A percentile compares a stretch with the other conserved stretches of the same genome.
Evolutionary conservation across 2,888 invertebrate genomes (phyloP).

Genomic region (Rhimphoctona megacephalus): DNA sequence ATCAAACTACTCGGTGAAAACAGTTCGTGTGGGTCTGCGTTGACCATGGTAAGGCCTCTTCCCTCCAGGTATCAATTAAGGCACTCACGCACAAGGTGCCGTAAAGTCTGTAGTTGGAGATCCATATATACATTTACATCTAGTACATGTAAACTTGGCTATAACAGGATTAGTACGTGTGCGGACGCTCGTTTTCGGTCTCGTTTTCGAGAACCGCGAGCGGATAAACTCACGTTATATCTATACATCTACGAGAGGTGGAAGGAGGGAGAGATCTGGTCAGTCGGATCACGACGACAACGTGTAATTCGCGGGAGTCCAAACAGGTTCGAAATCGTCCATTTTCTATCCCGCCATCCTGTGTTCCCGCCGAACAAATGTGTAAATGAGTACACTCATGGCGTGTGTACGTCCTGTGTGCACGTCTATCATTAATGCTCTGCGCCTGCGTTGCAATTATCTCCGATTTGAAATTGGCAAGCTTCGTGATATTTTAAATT

Average conservation of each 20-base stretch:
- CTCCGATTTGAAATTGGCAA: not conserved
- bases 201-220: constrained; percentile 46
- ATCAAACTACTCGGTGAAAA: not conserved
- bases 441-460: constrained; percentile 20
- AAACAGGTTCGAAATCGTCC: constrained; percentile 36
- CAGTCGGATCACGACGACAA: constrained; percentile 57
- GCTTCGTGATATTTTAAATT: not conserved
- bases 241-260: not conserved
- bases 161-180: constrained; percentile 35
- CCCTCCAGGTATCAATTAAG: constrained; percentile 52
- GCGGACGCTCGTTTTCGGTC: constrained; percentile 42
- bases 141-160: not conserved
- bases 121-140: not conserved
- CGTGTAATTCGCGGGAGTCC: constrained; percentile 60
- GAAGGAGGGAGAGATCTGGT: constrained; percentile 37
- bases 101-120: constrained; percentile 43
- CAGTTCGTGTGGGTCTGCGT: constrained; percentile 2
- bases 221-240: not conserved
- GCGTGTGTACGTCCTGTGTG: not conserved
- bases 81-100: constrained; percentile 48
- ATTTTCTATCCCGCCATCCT: not conserved
- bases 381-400: constrained; percentile 6
- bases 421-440: constrained; percentile 22
- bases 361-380: constrained; percentile 12
- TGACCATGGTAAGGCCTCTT: constrained; percentile 37